Base-by-base conservation (phyloP, 2,888 invertebrate genomes). In the Tromatobia lineatoria region DNA sequence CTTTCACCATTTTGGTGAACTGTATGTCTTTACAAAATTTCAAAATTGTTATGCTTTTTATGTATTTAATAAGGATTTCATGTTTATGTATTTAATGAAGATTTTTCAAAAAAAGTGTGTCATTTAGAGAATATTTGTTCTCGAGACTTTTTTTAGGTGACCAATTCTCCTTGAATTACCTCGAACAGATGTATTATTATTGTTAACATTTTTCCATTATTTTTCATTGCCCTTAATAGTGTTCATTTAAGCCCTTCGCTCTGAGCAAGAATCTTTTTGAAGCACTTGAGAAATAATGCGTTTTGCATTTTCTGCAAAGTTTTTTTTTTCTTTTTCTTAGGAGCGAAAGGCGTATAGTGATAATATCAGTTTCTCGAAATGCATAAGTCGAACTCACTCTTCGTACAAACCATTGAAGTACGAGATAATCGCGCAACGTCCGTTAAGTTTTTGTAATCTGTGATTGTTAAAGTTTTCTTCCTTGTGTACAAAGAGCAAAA, bases 401-500 rank as follows among this genome's bases (percentile, higher is more conserved):
- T 23, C 13, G 10, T 20, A 23, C 23, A 13, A 23, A 15, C 15
- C n/a, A 50, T 18, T 15, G 13, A 57, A 57, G 2, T 25, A 25
- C 57, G 23, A 57, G 13, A 4, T 3, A 15, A 23, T 25, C 57
- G 57, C 13, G 57, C 25, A 4, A 25, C 13, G 57, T 57, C 23
- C 4, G 25, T 25, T 57, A 13, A 2, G 57, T 54, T 57, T 25
- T 20, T 34, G 11, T 61, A 61, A 61, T 61, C n/a, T 61, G 59
- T 61, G 59, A 61, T 34, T 34, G 34, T 61, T 61, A 34, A 61
- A 61, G 34, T 29, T 61, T 34, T 8, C 10, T n/a, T 61, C 34
- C 34, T 34, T 61, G 59, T 61, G 59, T 61, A 61, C 15, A 61
- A 34, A n/a, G 59, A 34, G 34, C 11, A 29, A 61, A 34, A 34